phyloP scores from a whole-genome alignment of 1,140 invertebrate genomes.

The Octopus bimaculoides region DNA sequence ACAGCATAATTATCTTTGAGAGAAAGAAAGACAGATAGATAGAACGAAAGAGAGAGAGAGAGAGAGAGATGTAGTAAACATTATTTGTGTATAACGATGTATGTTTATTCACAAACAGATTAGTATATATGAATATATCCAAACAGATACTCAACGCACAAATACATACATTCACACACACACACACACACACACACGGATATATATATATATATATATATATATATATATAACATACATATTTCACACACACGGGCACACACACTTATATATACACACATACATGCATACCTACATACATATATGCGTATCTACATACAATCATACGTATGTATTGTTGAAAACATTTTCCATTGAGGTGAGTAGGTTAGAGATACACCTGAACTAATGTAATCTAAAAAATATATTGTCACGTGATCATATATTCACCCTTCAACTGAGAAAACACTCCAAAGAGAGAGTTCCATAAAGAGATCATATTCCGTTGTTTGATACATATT shows the following conservation, averaged over 20 bases:
- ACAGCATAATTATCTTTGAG: background rate
- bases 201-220: background rate
- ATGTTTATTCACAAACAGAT: background rate
- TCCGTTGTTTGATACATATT: no score
- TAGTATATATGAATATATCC: background rate
- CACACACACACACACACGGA: background rate
- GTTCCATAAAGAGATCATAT: no score
- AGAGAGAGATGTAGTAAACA: background rate
- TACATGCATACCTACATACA: background rate
- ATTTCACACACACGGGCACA: background rate
- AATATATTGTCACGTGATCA: no score
- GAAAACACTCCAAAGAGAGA: no score
- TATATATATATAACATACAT: background rate
- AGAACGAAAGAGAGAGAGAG: background rate
- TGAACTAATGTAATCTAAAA: no score
- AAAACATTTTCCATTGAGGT: no score
- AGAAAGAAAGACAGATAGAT: no score
- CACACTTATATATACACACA: background rate
- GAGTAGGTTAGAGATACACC: no score
- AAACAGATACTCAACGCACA: background rate
- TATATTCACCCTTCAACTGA: no score
- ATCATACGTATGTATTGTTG: no score
- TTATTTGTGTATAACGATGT: background rate
- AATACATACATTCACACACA: background rate
- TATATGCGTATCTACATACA: background rate